Base-by-base conservation (phyloP, 2,113 vertebrate genomes). In the Pithys albifrons region DNA sequence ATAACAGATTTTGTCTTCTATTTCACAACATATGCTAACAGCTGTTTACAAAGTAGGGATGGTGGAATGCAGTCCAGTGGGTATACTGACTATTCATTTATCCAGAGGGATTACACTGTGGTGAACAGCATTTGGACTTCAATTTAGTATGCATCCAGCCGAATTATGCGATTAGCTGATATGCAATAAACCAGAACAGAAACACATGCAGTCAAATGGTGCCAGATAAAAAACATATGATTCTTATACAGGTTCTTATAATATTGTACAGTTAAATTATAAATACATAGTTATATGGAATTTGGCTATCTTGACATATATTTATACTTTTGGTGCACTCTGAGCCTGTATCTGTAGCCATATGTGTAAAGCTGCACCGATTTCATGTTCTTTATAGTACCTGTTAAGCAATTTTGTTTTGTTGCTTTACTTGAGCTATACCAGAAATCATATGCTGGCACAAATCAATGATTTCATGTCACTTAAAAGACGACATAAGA, bases 151-250 rank as follows among this genome's bases (percentile, higher is more conserved):
- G 95, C 96, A 98, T 96, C 96, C 97, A 97, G 93, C 95, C 91
- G 80, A 93, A 95, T 96, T 97, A 97, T 94, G 86, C 75, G 82
- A 97, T 97, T 96, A 97, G 91, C 95, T 94, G 97, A 94, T 97
- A 97, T 71, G 91, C 96, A 98, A 79, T 98, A 97, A 97, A 93
- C 95, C 91, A 94, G 91, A 98, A 94, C 95, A 97, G 96, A 97
- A 97, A 95, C 93, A 96, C 92, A 89, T 94, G 96, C 93, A 96
- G 70, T 71, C 76, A 72, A 92, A 92, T 86, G 92, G 92, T 95
- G 91, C 92, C 74, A 79, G 76, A 92, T 70, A 89, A 95, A 94
- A 89, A 88, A 15, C 78, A 84, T 59, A 55, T 71, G 49, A 90
- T 86, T 91, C 41, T 61, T 92, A 69, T 5, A 46, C 15, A 69